Conservation (phyloP, 2,797 vertebrate species). For the Pristis pectinata region DNA sequence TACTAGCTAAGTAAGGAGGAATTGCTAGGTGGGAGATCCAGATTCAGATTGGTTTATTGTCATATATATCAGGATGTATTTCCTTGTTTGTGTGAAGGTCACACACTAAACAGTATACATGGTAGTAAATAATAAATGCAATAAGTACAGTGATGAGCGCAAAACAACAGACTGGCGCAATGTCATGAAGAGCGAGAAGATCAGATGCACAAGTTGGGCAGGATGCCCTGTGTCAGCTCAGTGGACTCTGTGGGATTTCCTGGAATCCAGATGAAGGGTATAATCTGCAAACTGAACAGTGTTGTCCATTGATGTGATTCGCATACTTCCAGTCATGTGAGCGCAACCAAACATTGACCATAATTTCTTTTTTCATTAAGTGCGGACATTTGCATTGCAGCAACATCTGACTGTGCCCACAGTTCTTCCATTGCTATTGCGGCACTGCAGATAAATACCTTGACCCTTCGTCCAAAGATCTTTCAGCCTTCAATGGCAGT, state of each 20-base stretch:
- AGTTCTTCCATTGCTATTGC: not conserved
- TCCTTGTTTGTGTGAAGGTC: no score
- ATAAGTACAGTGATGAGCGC: no score
- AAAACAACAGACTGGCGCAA: no score
- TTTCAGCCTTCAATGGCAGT: not conserved
- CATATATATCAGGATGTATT: no score
- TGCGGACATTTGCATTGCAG: not conserved
- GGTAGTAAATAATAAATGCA: no score
- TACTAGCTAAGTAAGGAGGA: not conserved
- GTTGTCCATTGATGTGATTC: not conserved
- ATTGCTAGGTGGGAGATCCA: not conserved
- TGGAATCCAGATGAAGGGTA: not conserved
- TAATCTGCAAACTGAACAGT: not conserved
- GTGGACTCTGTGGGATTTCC: not conserved
- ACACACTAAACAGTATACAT: no score
- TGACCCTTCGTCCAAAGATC: not conserved
- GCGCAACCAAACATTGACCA: not conserved
- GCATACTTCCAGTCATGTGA: not conserved
- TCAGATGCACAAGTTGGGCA: not conserved
- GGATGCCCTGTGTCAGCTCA: not conserved
- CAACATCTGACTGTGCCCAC: not conserved
- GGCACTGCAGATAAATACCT: not conserved
- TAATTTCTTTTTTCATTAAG: not conserved
- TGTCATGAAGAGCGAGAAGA: not conserved
- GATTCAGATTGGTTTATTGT: no score